phyloP scores from a whole-genome alignment of 2,888 invertebrate species.

The Drosophila peninsularis region DNA sequence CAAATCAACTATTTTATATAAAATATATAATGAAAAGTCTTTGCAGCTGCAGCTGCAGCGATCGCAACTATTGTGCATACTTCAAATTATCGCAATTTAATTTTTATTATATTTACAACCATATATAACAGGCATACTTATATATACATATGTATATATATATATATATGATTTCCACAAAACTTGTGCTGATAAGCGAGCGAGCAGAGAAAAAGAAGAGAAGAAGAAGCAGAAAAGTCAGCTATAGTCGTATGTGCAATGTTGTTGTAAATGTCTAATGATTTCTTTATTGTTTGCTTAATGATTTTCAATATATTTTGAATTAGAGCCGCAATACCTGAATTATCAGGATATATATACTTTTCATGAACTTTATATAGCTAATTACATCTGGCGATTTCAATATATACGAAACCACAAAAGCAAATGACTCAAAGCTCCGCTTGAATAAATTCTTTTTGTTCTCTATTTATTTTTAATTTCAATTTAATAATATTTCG shows the following conservation, averaged over 20 bases:
- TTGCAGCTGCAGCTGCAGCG: slow-evolving; percentile 45
- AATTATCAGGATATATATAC: background rate
- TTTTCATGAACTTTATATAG: background rate
- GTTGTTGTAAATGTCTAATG: slow-evolving; percentile 51
- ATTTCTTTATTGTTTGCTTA: slow-evolving; percentile 37
- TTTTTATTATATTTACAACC: slow-evolving; percentile 40
- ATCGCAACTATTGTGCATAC: slow-evolving; percentile 46
- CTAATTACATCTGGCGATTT: background rate
- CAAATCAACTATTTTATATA: slow-evolving; percentile 17
- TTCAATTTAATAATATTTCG: slow-evolving; percentile 13
- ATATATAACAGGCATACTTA: slow-evolving; percentile 10
- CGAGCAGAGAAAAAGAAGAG: background rate
- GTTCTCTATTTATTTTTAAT: slow-evolving; percentile 3
- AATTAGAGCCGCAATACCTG: slow-evolving; percentile 11
- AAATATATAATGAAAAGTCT: slow-evolving; percentile 27
- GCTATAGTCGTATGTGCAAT: slow-evolving; percentile 33
- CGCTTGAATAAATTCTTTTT: slow-evolving; percentile 15
- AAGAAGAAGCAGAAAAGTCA: slow-evolving; percentile 7
- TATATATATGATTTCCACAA: slow-evolving; percentile 45
- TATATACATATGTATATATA: background rate
- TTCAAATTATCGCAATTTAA: slow-evolving; percentile 69
- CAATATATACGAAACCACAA: slow-evolving; percentile 20
- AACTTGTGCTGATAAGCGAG: slow-evolving; percentile 55
- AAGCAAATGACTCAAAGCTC: slow-evolving; percentile 12
- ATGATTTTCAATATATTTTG: slow-evolving; percentile 28